Evolutionary conservation across 2,888 invertebrate genomes (phyloP).

Genomic region (Sphaerophoria rueppellii): DNA sequence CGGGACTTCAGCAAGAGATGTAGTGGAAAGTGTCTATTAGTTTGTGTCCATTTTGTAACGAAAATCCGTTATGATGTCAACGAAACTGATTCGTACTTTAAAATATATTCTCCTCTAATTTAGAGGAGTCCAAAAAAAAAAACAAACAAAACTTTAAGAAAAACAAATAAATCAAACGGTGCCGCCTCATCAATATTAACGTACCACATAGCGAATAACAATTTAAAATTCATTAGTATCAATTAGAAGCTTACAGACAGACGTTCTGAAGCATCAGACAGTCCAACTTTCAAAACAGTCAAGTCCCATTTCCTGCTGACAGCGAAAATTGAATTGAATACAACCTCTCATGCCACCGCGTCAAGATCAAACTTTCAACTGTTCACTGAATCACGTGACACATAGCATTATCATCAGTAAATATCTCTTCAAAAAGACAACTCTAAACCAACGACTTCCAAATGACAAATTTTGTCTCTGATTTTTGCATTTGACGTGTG

Average conservation of each 20-base stretch:
- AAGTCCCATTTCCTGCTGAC: conserved; percentile 63
- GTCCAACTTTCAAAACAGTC: conserved; percentile 17
- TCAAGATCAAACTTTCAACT: not conserved
- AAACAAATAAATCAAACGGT: too few relatives aligned
- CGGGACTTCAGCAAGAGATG: too few relatives aligned
- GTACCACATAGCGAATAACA: not conserved
- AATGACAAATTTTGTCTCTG: conserved; percentile 66
- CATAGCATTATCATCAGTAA: conserved; percentile 19
- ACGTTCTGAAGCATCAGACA: not conserved
- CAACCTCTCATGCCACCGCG: conserved; percentile 36
- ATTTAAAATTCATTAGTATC: conserved; percentile 57
- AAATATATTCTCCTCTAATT: too few relatives aligned
- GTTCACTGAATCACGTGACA: conserved; percentile 41
- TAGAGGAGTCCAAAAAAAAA: too few relatives aligned
- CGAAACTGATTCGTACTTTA: too few relatives aligned
- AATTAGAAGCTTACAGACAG: conserved; percentile 31
- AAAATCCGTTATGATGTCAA: too few relatives aligned
- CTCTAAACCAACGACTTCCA: not conserved
- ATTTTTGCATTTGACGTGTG: conserved; percentile 57
- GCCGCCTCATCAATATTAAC: not conserved
- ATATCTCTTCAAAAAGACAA: conserved; percentile 51
- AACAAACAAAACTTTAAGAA: not conserved
- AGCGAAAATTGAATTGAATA: too few relatives aligned
- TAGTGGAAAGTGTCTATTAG: too few relatives aligned
- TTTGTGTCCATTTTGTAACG: too few relatives aligned